phyloP scores from a whole-genome alignment of 2,888 invertebrate genomes.

The Bimastos eiseni region DNA sequence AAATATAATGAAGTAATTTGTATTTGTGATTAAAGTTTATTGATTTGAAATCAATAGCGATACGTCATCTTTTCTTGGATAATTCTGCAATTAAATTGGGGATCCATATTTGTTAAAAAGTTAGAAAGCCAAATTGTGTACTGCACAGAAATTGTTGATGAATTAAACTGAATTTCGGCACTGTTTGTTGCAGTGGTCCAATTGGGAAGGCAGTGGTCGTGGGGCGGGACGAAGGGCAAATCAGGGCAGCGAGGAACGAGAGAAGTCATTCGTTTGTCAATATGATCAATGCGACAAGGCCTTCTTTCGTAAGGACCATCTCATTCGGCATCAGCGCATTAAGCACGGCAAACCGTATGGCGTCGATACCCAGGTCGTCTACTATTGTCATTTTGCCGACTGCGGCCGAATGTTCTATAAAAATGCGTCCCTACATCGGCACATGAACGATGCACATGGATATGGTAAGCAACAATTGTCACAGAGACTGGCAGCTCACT shows the following conservation, averaged over 20 bases:
- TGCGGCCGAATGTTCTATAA: constrained; percentile 36
- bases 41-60: not conserved
- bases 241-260: constrained; percentile 8
- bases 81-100: not conserved
- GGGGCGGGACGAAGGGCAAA: not conserved
- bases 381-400: constrained; percentile 30
- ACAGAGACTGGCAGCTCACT: not conserved
- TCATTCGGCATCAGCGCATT: constrained; percentile 36
- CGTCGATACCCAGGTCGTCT: constrained; percentile 32
- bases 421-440: constrained; percentile 33
- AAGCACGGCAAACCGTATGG: constrained; percentile 38
- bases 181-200: constrained; percentile 22
- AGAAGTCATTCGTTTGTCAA: constrained; percentile 32
- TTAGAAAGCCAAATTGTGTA: not conserved
- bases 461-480: constrained; percentile 5
- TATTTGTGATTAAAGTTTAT: not conserved
- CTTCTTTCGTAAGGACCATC: constrained; percentile 36
- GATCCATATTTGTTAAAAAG: not conserved
- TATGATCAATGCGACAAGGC: constrained; percentile 34
- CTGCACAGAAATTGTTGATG: constrained; percentile 7
- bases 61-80: not conserved
- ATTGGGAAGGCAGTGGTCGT: constrained; percentile 15
- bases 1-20: not conserved
- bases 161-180: not conserved
- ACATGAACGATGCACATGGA: constrained; percentile 29